Base-by-base conservation (phyloP, 2,888 invertebrate genomes). In the Lithophane leautieri region DNA sequence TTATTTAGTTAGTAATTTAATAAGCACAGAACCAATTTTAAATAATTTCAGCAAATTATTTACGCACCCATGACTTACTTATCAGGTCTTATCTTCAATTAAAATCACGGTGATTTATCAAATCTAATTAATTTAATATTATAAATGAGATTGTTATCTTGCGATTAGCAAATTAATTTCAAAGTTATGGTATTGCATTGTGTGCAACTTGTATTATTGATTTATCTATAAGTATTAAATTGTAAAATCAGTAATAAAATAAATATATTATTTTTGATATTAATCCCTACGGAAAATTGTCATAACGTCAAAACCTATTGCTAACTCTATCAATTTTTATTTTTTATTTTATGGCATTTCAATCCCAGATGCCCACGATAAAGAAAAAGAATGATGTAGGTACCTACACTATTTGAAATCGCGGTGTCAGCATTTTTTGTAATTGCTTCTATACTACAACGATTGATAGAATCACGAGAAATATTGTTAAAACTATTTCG, bases 11-110 rank as follows among this genome's bases (percentile, higher is more conserved):
- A 22, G 4, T 63, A 12, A 65, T 50, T 44, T 22, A 25, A 34
- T 50, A 54, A 14, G 25, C 11, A 1, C 14, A 1, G 11, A 56
- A 34, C 12, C 19, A 42, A 82, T 50, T 72, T 67, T 11, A 70
- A 16, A 60, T 70, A 50, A 70, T 40, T 58, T 47, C n/a, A 44
- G 44, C 14, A 54, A 3, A 71, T 67, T 72, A 74, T 74, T 54
- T 70, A 66, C n/a, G 50, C 16, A 65, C 19, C 14, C n/a, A 34
- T 58, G 34, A 56, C 4, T 54, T 70, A 54, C 40, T 60, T 47
- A 76, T n/a, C 22, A 42, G 44, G 22, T 14, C 2, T 56, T 47
- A 63, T 78, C 77, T 70, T 52, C 69, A 63, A 82, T 82, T 62
- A 44, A 62, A 69, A 73, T 78, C 56, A n/a, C 22, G 19, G 44